Evolutionary conservation across 2,797 vertebrate genomes (phyloP).

Genomic region (Poecilia wingei): DNA sequence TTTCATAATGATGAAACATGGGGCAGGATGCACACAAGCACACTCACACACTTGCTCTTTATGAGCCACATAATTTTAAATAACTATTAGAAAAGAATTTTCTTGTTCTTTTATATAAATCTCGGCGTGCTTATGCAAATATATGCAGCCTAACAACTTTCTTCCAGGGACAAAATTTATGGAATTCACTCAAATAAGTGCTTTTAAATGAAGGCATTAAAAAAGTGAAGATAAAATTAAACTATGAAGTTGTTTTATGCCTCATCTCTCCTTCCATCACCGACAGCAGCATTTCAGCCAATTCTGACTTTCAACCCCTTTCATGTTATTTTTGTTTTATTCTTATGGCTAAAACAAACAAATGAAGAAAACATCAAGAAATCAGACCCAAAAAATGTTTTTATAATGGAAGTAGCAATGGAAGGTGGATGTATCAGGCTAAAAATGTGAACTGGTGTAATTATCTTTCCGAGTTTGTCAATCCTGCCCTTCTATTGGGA

Average conservation of each 20-base stretch:
- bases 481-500: neutral
- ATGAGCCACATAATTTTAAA: conserved; percentile 16
- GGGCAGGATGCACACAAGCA: conserved; percentile 1
- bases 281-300: conserved; percentile 40
- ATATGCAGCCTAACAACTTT: conserved; percentile 34
- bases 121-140: conserved; percentile 32
- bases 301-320: conserved; percentile 39
- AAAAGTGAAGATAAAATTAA: conserved; percentile 22
- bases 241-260: conserved; percentile 14
- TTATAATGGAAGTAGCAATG: neutral
- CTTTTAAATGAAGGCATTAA: neutral
- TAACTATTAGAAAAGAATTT: conserved; percentile 11
- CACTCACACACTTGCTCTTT: neutral
- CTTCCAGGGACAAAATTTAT: conserved; percentile 32
- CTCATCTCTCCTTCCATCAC: neutral
- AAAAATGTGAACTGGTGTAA: neutral
- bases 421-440: neutral
- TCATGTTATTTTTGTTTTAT: neutral
- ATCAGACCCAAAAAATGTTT: neutral
- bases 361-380: neutral
- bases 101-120: conserved; percentile 9
- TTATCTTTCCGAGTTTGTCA: neutral
- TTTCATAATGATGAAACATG: conserved; percentile 12
- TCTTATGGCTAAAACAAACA: neutral
- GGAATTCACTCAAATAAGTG: conserved; percentile 15